A percentile compares a stretch with the other conserved stretches of the same genome.
Evolutionary conservation across 1,140 invertebrate species (phyloP).

Genomic region (Varroa destructor): DNA sequence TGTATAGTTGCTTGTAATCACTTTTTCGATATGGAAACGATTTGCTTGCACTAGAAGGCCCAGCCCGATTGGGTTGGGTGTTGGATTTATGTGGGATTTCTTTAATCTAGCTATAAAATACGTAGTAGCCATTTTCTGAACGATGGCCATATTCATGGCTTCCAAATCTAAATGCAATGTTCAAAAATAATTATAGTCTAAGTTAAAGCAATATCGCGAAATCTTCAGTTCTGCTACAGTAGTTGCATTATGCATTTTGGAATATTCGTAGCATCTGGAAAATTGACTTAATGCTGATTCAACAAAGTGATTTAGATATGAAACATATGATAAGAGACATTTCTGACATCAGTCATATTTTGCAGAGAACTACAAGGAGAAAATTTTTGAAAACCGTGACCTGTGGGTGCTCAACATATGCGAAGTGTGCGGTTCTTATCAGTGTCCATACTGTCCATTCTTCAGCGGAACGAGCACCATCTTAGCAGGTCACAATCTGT

Average conservation of each 20-base stretch:
- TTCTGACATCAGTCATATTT: slow-evolving; percentile 29
- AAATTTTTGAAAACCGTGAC: slow-evolving; percentile 46
- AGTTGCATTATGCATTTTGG: too few relatives aligned
- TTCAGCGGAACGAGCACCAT: slow-evolving; percentile 37
- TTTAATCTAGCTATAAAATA: too few relatives aligned
- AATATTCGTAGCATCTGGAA: too few relatives aligned
- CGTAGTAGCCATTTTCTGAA: background rate
- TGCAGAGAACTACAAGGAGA: slow-evolving; percentile 48
- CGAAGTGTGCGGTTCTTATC: slow-evolving; percentile 52
- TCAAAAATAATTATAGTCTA: background rate
- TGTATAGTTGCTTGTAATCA: too few relatives aligned
- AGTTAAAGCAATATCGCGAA: background rate
- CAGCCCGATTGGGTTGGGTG: too few relatives aligned
- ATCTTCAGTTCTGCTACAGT: too few relatives aligned
- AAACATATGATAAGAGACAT: background rate
- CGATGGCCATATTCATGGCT: background rate
- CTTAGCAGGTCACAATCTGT: too few relatives aligned
- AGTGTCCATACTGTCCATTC: slow-evolving; percentile 51
- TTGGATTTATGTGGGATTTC: too few relatives aligned
- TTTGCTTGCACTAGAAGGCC: too few relatives aligned
- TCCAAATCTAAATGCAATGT: background rate
- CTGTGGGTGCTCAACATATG: slow-evolving; percentile 49
- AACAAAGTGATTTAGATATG: too few relatives aligned
- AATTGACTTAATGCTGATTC: too few relatives aligned
- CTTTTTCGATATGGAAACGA: too few relatives aligned